Percentiles rank a stretch among this genome's conserved stretches.
These are phyloP conservation scores for Scopus umbretta DNA, from an alignment of 2,113 vertebrate genomes.

Conservation along the genomic window DNA sequence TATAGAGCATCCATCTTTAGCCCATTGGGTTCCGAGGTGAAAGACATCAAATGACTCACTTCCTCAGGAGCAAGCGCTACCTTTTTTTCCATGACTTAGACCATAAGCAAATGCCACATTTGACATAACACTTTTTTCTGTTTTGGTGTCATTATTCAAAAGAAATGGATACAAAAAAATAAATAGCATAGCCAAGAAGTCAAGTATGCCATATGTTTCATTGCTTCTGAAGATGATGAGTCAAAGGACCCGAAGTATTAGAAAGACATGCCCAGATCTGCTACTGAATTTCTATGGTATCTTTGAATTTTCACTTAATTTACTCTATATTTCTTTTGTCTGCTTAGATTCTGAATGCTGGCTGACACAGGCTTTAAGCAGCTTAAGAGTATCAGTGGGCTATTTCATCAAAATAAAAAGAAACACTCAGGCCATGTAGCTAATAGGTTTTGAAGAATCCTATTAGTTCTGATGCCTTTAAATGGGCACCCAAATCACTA, in stretches of 20 bases:
- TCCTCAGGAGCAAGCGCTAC: neutral
- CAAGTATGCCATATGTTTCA: neutral
- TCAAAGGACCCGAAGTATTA: neutral
- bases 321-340: neutral
- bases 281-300: neutral
- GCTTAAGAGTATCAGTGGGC: neutral
- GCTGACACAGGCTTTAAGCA: neutral
- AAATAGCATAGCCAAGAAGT: neutral
- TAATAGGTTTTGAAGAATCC: neutral
- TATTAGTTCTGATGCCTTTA: neutral
- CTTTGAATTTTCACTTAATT: neutral
- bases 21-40: neutral
- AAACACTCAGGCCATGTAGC: neutral
- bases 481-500: neutral
- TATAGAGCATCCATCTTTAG: neutral
- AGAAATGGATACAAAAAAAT: neutral
- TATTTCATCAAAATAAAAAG: neutral
- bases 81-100: neutral
- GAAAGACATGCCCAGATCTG: neutral
- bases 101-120: neutral
- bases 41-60: neutral
- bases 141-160: neutral
- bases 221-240: neutral
- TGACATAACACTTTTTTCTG: neutral
- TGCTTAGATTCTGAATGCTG: neutral